Evolutionary conservation across 2,113 vertebrate genomes (phyloP), one percentile per base, ranked within the genome.

Genomic region (Ameiurus melas): DNA sequence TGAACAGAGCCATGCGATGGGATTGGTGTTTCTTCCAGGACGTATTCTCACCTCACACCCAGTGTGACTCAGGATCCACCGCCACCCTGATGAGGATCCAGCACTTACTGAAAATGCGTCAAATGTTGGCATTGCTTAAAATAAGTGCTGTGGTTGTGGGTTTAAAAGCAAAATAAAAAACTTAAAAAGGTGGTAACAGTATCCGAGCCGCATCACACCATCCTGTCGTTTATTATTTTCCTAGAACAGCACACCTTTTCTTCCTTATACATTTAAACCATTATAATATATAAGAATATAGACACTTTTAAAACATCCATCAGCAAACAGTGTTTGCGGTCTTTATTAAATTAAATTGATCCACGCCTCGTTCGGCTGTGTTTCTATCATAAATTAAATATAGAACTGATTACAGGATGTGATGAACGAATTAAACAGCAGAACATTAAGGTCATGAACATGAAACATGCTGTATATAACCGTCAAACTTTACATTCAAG

Each of bases 271-370:
- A 55, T 55, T n/a, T 27, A 55, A n/a, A 1, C 4, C 25, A 27
- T 14, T 79, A n/a, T 17, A 58, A 62, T n/a, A 27, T 7, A 30
- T 19, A 22, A 55, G 30, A 33, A 77, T 2, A 12, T 1, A 68
- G 3, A 33, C 71, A 43, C 20, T 39, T 55, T 80, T 85, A 88
- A 88, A 80, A 39, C 22, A 60, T 47, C 47, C n/a, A 78, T 87
- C 57, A 47, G 39, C 36, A 77, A 84, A 70, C 55, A 33, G 47
- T 36, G 39, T 43, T 85, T 81, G 83, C 83, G 19, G 85, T 77
- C 77, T 87, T 88, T 88, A 88, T 88, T 88, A 57, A 88, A 84
- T 84, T 8, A 85, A 51, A 84, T 36, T 16, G 10, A 6, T 39
- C n/a, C 19, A 30, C 30, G 66, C 68, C 17, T 68, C 58, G 22